These are phyloP conservation scores for Epistrophe grossulariae DNA, from an alignment of 2,888 invertebrate species.

Conservation along the genomic window DNA sequence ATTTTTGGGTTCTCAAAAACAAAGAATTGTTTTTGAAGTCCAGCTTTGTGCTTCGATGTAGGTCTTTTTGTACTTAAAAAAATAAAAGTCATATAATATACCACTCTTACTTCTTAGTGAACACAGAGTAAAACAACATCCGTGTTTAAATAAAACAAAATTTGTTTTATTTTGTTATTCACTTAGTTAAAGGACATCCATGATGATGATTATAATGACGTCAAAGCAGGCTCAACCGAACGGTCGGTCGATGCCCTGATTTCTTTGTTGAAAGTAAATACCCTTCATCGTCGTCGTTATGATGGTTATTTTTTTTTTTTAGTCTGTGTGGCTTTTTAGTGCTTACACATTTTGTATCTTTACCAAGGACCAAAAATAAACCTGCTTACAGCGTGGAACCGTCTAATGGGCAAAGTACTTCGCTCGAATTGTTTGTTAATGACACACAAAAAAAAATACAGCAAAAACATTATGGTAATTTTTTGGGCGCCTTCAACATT, in stretches of 20 bases:
- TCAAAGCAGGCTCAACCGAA: neutral
- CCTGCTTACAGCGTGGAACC: conserved; percentile 41
- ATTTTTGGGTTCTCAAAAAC: no score
- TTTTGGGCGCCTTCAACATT: conserved; percentile 62
- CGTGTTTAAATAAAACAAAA: no score
- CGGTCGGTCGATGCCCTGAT: neutral
- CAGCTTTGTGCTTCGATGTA: no score
- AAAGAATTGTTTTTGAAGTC: no score
- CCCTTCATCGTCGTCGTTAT: neutral
- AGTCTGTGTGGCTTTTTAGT: conserved; percentile 6
- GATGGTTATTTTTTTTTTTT: neutral
- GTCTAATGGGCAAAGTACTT: conserved; percentile 67
- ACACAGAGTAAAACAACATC: no score
- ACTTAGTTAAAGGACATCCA: neutral
- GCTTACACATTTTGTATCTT: conserved; percentile 11
- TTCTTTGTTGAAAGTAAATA: conserved; percentile 1
- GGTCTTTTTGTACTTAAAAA: no score
- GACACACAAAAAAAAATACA: conserved; percentile 33
- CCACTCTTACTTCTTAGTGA: no score
- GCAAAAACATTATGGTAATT: conserved; percentile 71
- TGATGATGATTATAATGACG: neutral
- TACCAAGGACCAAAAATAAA: conserved; percentile 27
- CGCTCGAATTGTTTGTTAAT: conserved; percentile 69
- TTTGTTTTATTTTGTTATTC: neutral
- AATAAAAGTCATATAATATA: no score